Percentiles rank a stretch among this genome's conserved stretches.
phyloP scores from a whole-genome alignment of 1,140 invertebrate species.

The Drosophila guanche region DNA sequence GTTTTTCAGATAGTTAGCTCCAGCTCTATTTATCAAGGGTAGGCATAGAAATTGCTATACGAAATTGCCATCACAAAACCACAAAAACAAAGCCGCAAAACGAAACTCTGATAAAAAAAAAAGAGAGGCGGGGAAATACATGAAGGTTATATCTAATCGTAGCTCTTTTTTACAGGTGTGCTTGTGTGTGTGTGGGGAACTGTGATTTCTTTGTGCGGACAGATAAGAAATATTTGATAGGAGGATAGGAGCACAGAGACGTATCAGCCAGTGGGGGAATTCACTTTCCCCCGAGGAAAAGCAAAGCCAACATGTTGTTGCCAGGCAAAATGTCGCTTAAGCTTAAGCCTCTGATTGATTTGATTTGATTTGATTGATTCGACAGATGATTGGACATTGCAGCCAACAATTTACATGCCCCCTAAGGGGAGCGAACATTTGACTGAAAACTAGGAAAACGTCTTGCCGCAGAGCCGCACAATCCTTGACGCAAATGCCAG shows the following conservation, averaged over 20 bases:
- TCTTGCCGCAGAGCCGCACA: no score
- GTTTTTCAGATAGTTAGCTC: not conserved
- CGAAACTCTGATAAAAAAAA: conserved; percentile 33
- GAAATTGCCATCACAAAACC: conserved; percentile 35
- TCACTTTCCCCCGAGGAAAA: no score
- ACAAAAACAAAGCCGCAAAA: conserved; percentile 4
- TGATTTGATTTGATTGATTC: no score
- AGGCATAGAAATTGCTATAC: conserved; percentile 22
- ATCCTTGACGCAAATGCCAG: no score
- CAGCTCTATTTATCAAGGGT: conserved; percentile 12
- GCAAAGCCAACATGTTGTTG: no score
- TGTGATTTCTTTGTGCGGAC: conserved; percentile 46
- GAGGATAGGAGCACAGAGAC: not conserved
- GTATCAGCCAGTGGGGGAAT: conserved; percentile 2
- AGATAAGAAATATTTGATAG: conserved; percentile 42
- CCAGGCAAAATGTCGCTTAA: no score
- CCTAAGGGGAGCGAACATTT: no score
- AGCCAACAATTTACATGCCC: no score
- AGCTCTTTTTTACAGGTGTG: conserved; percentile 23
- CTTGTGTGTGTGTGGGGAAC: conserved; percentile 27
- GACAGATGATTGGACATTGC: no score
- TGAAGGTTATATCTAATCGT: conserved; percentile 47
- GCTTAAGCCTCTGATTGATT: no score
- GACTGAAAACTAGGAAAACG: no score
- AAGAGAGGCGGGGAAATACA: not conserved